Evolutionary conservation across 2,888 invertebrate species (phyloP).

Genomic region (Chromoteleia sp.): DNA sequence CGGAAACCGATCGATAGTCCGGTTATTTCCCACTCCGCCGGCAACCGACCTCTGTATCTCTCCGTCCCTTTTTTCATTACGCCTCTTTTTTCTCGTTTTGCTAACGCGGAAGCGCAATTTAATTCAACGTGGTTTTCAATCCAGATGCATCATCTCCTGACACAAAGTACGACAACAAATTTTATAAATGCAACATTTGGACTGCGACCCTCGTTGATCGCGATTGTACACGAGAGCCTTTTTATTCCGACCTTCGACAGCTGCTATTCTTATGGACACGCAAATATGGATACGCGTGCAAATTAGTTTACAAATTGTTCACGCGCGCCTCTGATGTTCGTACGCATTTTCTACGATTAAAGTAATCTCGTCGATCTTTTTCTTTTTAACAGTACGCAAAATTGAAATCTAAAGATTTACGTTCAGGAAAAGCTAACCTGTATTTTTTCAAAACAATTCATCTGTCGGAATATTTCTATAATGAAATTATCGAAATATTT

Average conservation of each 20-base stretch:
- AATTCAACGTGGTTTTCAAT: constrained; percentile 38
- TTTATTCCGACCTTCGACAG: constrained; percentile 11
- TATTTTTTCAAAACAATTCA: no score
- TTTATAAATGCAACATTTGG: constrained; percentile 20
- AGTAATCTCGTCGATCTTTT: no score
- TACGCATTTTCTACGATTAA: no score
- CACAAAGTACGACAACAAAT: constrained; percentile 30
- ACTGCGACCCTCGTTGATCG: constrained; percentile 3
- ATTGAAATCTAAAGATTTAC: no score
- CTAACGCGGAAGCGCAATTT: constrained; percentile 37
- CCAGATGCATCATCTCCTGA: constrained; percentile 15
- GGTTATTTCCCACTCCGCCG: constrained; percentile 36
- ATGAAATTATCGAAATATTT: no score
- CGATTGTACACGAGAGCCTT: background rate
- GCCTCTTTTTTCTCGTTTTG: constrained; percentile 1
- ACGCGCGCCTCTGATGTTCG: no score
- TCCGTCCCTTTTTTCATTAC: constrained; percentile 37
- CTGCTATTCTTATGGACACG: constrained; percentile 3
- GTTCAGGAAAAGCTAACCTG: no score
- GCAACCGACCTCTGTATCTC: constrained; percentile 5
- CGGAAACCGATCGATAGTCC: constrained; percentile 70
- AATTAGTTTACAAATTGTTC: constrained; percentile 8
- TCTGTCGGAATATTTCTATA: no score
- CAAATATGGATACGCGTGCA: constrained; percentile 4
- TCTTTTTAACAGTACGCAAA: no score